Evolutionary conservation across 2,888 invertebrate genomes (phyloP).

Genomic region (Microchrysa polita): DNA sequence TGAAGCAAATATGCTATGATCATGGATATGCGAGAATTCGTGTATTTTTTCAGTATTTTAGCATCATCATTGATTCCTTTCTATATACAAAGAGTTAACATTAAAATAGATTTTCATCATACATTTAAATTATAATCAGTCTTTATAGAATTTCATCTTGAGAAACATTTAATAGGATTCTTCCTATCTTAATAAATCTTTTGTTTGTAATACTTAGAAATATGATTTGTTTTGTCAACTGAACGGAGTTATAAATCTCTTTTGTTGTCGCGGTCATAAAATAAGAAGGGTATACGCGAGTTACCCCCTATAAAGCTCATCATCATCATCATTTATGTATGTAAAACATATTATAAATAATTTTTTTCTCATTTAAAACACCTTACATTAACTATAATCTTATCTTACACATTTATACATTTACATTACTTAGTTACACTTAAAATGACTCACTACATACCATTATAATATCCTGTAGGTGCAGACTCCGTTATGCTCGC

Average conservation of each 20-base stretch:
- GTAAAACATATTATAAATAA: constrained; percentile 7
- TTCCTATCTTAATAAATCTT: constrained; percentile 25
- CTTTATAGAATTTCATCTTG: constrained; percentile 48
- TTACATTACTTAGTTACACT: background rate
- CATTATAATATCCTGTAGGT: constrained; percentile 7
- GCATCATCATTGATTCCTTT: background rate
- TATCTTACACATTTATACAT: constrained; percentile 21
- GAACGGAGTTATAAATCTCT: background rate
- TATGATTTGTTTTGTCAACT: constrained; percentile 35
- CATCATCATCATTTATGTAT: no score
- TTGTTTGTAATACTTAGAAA: constrained; percentile 29
- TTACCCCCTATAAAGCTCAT: constrained; percentile 36
- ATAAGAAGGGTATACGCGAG: constrained; percentile 15
- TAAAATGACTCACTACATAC: constrained; percentile 14
- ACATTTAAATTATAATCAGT: constrained; percentile 49
- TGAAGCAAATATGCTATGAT: no score
- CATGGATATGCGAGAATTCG: no score
- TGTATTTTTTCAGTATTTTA: no score
- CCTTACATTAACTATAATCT: background rate
- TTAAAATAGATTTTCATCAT: constrained; percentile 45
- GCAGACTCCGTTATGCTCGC: no score
- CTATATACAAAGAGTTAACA: constrained; percentile 28
- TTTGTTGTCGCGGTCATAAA: constrained; percentile 4
- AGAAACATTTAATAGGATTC: constrained; percentile 43
- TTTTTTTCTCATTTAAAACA: background rate